Percentiles rank a stretch among this genome's conserved stretches.
Evolutionary conservation across 2,888 invertebrate species (phyloP).

Genomic region (Xylota segnis): DNA sequence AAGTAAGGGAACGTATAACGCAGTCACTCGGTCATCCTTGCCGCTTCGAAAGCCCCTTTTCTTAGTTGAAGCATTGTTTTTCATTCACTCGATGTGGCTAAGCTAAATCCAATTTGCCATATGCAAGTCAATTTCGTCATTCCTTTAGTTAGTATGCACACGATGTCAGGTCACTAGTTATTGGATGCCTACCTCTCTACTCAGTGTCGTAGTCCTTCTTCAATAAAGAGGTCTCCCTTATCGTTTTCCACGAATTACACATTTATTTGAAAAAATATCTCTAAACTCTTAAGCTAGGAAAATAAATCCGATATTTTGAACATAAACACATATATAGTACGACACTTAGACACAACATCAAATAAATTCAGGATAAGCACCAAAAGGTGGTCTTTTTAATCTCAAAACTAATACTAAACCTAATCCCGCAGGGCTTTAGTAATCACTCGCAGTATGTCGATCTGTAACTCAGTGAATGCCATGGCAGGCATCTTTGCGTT

Average conservation of each 20-base stretch:
- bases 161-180: too few relatives aligned
- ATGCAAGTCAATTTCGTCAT: too few relatives aligned
- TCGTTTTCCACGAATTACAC: background rate
- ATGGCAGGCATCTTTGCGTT: constrained; percentile 82
- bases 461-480: constrained; percentile 83
- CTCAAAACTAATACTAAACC: constrained; percentile 36
- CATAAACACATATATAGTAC: background rate
- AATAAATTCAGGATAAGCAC: background rate
- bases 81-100: too few relatives aligned
- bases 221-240: too few relatives aligned
- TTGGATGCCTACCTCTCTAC: too few relatives aligned
- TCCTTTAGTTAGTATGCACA: too few relatives aligned
- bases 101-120: too few relatives aligned
- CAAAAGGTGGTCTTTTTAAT: background rate
- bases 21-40: too few relatives aligned
- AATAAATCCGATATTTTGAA: constrained; percentile 3
- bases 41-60: too few relatives aligned
- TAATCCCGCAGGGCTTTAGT: constrained; percentile 81
- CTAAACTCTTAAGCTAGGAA: background rate
- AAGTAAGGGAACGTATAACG: too few relatives aligned
- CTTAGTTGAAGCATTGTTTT: too few relatives aligned
- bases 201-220: too few relatives aligned
- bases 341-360: background rate
- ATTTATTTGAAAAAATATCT: background rate
- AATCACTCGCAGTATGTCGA: constrained; percentile 82